Evolutionary conservation across 2,113 vertebrate genomes (phyloP), one percentile per base, ranked within the genome.

Genomic region (Oreochromis niloticus): DNA sequence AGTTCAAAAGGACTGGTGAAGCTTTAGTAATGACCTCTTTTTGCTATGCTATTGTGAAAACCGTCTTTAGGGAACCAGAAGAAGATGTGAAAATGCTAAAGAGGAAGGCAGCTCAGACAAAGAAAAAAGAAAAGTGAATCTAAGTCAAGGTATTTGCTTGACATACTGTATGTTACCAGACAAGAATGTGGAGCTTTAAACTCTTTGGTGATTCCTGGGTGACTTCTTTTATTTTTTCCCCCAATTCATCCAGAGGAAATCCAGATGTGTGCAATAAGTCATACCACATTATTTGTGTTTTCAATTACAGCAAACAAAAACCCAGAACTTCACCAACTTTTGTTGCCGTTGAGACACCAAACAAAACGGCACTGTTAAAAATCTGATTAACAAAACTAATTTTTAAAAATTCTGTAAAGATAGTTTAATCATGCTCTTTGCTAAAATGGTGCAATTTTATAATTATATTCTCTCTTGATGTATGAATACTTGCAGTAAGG

Each of bases 1-100:
- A 79, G 14, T 68, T 87, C 24, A 88, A 81, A 81, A 84, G 19
- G 50, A 59, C 6, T 7, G 9, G 27, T 50, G n/a, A 75, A 39
- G 83, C 82, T 82, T 90, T 91, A 75, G 34, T 43, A n/a, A 10
- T 36, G 9, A 84, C 7, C 48, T 34, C 71, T 78, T 34, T 68
- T 32, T 68, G 17, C 10, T 9, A 3, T 46, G 43, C 14, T 63
- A 4, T 83, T 71, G 57, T 89, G 66, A 66, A 75, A 79, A 80
- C 36, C 11, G 16, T 61, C 54, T 84, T 82, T 79, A 57, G 39
- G 75, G 63, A 88, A 22, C 34, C 61, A 54, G 36, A 83, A 90
- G 88, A 82, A 89, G 85, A 94, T 89, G 90, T 90, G 88, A 95
- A 92, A 92, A 91, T 61, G 41, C 55, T 66, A 10, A 12, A 87